Base-by-base conservation (phyloP, 2,888 invertebrate species). In the Erpobdella octoculata region DNA sequence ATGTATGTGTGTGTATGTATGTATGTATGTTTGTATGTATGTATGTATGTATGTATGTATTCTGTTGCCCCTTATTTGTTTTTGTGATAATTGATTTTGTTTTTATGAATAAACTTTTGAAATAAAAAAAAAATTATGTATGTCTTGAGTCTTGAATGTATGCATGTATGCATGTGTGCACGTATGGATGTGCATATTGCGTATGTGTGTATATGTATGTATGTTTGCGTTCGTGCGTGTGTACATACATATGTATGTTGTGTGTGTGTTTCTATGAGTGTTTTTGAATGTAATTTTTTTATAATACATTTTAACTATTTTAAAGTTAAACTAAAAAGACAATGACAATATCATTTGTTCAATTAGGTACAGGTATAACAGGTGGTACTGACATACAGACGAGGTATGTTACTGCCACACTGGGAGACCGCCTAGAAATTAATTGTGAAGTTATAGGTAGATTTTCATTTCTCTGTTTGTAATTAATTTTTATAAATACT, bases 1-100 rank as follows among this genome's bases (percentile, higher is more conserved):
- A 25, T 59, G 59, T 59, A 25, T 59, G 59, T 59, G 59, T 59
- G 59, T 59, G 59, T 59, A 25, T 59, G 59, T 59, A 25, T 59
- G 59, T 59, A 25, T 59, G 59, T 59, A 25, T 59, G 59, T 59
- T 12, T 59, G 59, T 59, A 25, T 59, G 59, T 59, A 25, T 59
- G 59, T 59, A 25, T 59, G 59, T 59, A 25, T 59, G 59, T 59
- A 25, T 21, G 59, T 59, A 25, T 59, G 59, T 21, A 25, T 59
- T 21, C 15, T 59, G 59, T n/a, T n/a, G n/a, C n/a, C n/a, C n/a
- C n/a, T n/a, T n/a, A n/a, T n/a, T n/a, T n/a, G n/a, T n/a, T n/a
- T n/a, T n/a, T n/a, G n/a, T n/a, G n/a, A n/a, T n/a, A n/a, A n/a
- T n/a, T n/a, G n/a, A n/a, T n/a, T n/a, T n/a, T n/a, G n/a, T n/a